Evolutionary conservation across 2,888 invertebrate genomes (phyloP).

Genomic region (Teleogryllus oceanicus): DNA sequence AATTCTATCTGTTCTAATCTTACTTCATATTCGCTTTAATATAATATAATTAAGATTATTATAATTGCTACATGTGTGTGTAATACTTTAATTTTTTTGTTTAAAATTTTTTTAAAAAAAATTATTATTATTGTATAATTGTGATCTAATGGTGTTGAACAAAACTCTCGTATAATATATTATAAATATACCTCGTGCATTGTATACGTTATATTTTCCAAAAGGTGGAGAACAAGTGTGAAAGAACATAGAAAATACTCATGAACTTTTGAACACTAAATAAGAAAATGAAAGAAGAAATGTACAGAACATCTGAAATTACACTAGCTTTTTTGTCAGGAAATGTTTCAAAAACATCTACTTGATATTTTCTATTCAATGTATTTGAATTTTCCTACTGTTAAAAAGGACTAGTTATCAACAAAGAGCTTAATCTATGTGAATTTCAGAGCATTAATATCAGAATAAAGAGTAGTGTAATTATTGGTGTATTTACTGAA

Average conservation of each 20-base stretch:
- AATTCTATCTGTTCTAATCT: constrained; percentile 25
- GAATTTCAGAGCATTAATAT: background rate
- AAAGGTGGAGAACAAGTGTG: constrained; percentile 23
- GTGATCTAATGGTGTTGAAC: constrained; percentile 20
- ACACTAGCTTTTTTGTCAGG: background rate
- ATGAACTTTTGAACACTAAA: background rate
- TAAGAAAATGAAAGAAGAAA: background rate
- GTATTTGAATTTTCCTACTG: constrained; percentile 9
- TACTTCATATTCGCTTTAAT: constrained; percentile 28
- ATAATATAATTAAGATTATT: constrained; percentile 22
- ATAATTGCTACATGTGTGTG: background rate
- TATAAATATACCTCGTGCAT: constrained; percentile 31
- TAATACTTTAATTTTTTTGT: too few species aligned
- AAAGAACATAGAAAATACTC: background rate
- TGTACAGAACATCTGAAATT: constrained; percentile 11
- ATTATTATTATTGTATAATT: constrained; percentile 24
- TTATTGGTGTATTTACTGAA: constrained; percentile 9
- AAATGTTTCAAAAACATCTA: background rate
- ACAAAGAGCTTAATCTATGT: constrained; percentile 3
- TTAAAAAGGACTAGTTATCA: constrained; percentile 1
- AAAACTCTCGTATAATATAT: constrained; percentile 23
- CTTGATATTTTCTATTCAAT: constrained; percentile 6
- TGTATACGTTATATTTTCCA: constrained; percentile 24
- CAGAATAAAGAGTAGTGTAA: background rate
- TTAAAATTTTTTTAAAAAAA: too few species aligned